These are phyloP conservation scores for Eudasyphora cyanicolor DNA, from an alignment of 2,888 invertebrate genomes.

Conservation along the genomic window DNA sequence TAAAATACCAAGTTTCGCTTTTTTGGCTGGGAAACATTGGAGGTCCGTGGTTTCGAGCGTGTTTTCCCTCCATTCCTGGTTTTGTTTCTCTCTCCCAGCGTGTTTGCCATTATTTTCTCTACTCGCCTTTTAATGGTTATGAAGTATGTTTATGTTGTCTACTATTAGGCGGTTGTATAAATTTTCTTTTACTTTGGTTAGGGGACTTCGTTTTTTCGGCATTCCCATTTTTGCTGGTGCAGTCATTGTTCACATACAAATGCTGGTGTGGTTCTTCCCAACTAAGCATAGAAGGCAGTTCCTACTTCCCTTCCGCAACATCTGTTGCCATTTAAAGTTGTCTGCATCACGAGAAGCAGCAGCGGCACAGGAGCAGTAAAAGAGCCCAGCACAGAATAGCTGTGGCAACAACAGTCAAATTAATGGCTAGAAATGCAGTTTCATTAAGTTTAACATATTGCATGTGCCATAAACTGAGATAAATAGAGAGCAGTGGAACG, in stretches of 20 bases:
- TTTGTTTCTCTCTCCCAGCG: not conserved
- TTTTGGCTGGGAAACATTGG: not conserved
- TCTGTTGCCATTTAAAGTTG: conserved; percentile 41
- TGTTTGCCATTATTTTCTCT: conserved; percentile 1
- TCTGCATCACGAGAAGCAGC: not conserved
- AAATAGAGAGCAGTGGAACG: no score
- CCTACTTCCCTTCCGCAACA: not conserved
- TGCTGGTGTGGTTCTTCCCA: no score
- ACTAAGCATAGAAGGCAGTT: no score
- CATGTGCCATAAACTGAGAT: conserved; percentile 28
- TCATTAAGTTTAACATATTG: conserved; percentile 42
- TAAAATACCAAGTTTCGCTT: not conserved
- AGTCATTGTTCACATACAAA: not conserved
- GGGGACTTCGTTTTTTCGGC: not conserved
- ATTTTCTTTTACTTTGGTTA: not conserved
- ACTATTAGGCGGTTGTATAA: conserved; percentile 27
- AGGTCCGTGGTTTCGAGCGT: not conserved
- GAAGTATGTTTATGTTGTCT: conserved; percentile 36
- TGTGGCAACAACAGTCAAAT: not conserved
- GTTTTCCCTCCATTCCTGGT: not conserved
- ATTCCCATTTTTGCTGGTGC: no score
- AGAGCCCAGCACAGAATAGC: not conserved
- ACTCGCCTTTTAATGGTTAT: conserved; percentile 37
- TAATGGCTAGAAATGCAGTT: conserved; percentile 34
- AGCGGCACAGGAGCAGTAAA: not conserved